Base-by-base conservation (phyloP, 2,113 vertebrate species). In the Stercorarius parasiticus region DNA sequence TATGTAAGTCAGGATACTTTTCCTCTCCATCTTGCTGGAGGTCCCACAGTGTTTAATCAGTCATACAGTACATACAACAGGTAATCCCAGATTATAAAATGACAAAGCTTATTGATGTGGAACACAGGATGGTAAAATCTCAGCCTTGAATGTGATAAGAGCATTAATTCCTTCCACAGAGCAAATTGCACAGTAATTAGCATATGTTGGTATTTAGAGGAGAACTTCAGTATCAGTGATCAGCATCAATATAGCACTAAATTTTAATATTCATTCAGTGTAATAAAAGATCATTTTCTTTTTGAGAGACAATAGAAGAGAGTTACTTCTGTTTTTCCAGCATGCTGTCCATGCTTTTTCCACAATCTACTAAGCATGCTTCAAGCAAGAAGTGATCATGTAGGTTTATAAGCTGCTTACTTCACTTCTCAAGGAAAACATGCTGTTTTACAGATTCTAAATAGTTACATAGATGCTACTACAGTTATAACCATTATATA, bases 231-330 rank as follows among this genome's bases (percentile, higher is more conserved):
- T 66, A 27, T 11, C 20, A 23, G 6, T 66, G 36, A n/a, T 20
- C 12, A 25, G 11, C 29, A 71, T 27, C 38, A 47, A 36, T 8
- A 56, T 2, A 55, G 23, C 16, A 61, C 25, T 40, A 64, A 55
- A 14, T 36, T 89, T 94, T 25, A 77, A 11, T 26, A 70, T 26
- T 43, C 7, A 62, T 55, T 55, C 29, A n/a, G 32, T 56, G 85
- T 78, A 53, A 32, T 43, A 72, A 58, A 93, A 82, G 5, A 52
- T 26, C 34, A 21, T 10, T 96, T 90, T 93, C 34, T 20, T 89
- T 95, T 83, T 94, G 61, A 96, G 77, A 92, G 91, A 80, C 25
- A 90, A 81, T 36, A 93, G 70, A 90, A 65, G 81, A 95, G 13
- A 47, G 23, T 9, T 10, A 40, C 95, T 42, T 74, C 53, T 71